A percentile compares a stretch with the other conserved stretches of the same genome.
Evolutionary conservation across 2,797 vertebrate genomes (phyloP).

Genomic region (Graptemys geographica): DNA sequence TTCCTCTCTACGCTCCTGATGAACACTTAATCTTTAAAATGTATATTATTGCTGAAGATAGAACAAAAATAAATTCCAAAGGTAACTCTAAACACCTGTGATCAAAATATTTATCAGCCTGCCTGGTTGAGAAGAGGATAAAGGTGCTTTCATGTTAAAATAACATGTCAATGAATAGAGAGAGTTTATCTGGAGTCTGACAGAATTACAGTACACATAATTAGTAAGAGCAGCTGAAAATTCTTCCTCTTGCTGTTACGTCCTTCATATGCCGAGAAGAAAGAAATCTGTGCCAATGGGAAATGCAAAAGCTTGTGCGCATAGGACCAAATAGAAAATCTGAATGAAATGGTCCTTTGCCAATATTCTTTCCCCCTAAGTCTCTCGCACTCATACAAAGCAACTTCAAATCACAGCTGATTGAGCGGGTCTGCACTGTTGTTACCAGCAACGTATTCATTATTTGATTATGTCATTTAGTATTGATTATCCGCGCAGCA

Average conservation of each 20-base stretch:
- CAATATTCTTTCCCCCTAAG: not conserved
- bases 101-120: not conserved
- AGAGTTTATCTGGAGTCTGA: not conserved
- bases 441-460: not conserved
- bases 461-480: not conserved
- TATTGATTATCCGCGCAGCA: not conserved
- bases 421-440: not conserved
- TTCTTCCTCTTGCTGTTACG: not conserved
- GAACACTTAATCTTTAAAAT: not conserved
- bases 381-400: not conserved
- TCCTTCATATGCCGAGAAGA: not conserved
- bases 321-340: not conserved
- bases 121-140: not conserved
- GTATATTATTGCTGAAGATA: not conserved
- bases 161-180: not conserved
- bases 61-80: not conserved
- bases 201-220: not conserved
- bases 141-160: not conserved
- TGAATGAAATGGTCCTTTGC: not conserved
- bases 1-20: not conserved
- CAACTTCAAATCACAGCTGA: not conserved
- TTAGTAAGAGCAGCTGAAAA: not conserved
- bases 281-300: not conserved
- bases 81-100: not conserved
- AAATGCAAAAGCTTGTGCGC: constrained; percentile 3